Evolutionary conservation across 1,140 invertebrate species (phyloP).

Genomic region (Thereuonema tuberculata): DNA sequence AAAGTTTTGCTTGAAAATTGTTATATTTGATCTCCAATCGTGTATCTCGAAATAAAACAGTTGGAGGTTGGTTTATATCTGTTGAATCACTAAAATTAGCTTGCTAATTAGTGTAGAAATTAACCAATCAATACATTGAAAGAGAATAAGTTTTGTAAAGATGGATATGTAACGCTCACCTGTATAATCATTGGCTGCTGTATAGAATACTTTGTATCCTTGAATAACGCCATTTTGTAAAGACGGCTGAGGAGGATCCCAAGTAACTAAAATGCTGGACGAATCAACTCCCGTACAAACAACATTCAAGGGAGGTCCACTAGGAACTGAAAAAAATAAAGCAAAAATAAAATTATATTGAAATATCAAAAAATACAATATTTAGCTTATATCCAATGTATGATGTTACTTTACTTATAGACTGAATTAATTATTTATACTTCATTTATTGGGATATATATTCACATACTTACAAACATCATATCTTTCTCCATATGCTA

Average conservation of each 20-base stretch:
- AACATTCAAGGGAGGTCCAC: slow-evolving; percentile 53
- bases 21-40: too few relatives aligned
- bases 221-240: slow-evolving; percentile 67
- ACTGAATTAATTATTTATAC: not conserved
- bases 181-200: slow-evolving; percentile 34
- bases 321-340: slow-evolving; percentile 44
- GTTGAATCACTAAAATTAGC: too few relatives aligned
- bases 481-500: too few relatives aligned
- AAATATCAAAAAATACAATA: not conserved
- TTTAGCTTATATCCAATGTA: not conserved
- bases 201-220: slow-evolving; percentile 74
- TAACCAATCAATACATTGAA: too few relatives aligned
- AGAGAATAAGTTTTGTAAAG: too few relatives aligned
- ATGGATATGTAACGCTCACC: too few relatives aligned
- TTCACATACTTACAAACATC: too few relatives aligned
- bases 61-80: too few relatives aligned
- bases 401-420: not conserved
- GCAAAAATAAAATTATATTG: not conserved
- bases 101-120: too few relatives aligned
- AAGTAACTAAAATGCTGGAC: slow-evolving; percentile 62
- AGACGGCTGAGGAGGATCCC: slow-evolving; percentile 62
- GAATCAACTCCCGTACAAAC: slow-evolving; percentile 56
- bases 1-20: too few relatives aligned
- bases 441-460: not conserved
- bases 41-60: too few relatives aligned